phyloP scores from a whole-genome alignment of 2,113 vertebrate genomes.

The Lagenorhynchus albirostris region DNA sequence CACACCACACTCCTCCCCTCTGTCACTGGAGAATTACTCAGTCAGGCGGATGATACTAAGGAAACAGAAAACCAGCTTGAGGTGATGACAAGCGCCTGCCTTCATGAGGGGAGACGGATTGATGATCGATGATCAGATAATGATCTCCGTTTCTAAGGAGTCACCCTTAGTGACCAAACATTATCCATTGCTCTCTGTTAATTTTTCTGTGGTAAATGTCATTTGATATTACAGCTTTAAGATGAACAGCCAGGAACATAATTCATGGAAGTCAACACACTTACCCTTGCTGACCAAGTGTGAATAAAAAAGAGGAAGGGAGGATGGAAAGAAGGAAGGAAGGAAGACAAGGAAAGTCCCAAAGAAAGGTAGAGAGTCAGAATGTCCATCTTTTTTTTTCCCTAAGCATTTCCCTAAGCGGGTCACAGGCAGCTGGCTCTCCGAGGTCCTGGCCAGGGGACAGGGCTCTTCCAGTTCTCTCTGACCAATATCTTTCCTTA shows the following conservation, averaged over 20 bases:
- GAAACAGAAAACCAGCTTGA: background rate
- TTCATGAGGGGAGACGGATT: background rate
- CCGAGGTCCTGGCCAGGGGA: background rate
- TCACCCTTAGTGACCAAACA: background rate
- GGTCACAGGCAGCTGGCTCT: background rate
- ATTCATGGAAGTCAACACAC: background rate
- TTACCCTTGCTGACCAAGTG: background rate
- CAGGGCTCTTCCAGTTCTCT: background rate
- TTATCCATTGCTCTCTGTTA: background rate
- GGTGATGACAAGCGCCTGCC: background rate
- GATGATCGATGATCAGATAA: background rate
- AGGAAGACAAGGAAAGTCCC: background rate
- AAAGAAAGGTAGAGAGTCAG: background rate
- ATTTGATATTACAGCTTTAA: background rate
- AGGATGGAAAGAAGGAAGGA: background rate
- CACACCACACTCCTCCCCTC: background rate
- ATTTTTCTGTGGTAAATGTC: background rate
- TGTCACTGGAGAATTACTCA: background rate
- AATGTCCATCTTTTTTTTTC: background rate
- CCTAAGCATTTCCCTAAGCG: background rate
- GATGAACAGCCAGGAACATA: background rate
- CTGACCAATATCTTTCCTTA: background rate
- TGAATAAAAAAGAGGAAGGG: background rate
- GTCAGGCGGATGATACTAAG: background rate
- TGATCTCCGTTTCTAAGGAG: background rate